Percentiles rank a stretch among this genome's conserved stretches.
These are phyloP conservation scores for Dasyornis broadbenti DNA, from an alignment of 2,113 vertebrate genomes.

Conservation along the genomic window DNA sequence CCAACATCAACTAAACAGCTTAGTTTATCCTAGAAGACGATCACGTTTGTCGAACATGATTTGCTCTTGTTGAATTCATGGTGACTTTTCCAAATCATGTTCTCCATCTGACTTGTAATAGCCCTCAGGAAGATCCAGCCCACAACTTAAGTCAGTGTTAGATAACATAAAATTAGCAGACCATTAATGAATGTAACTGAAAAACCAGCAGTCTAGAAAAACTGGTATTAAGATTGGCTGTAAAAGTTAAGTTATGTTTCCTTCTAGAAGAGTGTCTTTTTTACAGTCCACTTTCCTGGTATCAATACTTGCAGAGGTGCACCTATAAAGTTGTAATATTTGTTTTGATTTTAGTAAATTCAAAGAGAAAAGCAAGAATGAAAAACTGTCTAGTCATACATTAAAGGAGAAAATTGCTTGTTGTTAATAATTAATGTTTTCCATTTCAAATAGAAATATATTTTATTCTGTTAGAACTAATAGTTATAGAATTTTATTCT, in stretches of 20 bases:
- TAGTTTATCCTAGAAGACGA: background rate
- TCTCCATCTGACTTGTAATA: background rate
- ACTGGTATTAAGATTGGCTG: background rate
- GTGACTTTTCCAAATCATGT: background rate
- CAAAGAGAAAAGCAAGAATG: background rate
- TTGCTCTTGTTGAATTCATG: background rate
- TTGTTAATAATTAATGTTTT: background rate
- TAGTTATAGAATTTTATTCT: background rate
- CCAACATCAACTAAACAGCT: background rate
- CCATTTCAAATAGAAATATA: background rate
- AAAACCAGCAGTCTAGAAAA: constrained; percentile 5
- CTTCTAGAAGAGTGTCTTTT: background rate
- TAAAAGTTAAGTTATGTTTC: background rate
- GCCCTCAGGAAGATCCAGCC: background rate
- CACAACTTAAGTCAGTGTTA: background rate
- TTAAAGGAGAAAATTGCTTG: background rate
- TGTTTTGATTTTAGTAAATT: background rate
- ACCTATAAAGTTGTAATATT: background rate
- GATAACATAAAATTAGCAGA: background rate
- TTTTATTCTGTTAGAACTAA: background rate
- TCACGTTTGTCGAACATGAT: background rate
- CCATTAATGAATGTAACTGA: background rate
- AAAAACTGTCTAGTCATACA: background rate
- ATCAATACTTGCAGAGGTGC: background rate
- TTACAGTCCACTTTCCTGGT: background rate